These are phyloP conservation scores for Bradynema listronoti DNA, from an alignment of 1,140 invertebrate species.

Conservation along the genomic window DNA sequence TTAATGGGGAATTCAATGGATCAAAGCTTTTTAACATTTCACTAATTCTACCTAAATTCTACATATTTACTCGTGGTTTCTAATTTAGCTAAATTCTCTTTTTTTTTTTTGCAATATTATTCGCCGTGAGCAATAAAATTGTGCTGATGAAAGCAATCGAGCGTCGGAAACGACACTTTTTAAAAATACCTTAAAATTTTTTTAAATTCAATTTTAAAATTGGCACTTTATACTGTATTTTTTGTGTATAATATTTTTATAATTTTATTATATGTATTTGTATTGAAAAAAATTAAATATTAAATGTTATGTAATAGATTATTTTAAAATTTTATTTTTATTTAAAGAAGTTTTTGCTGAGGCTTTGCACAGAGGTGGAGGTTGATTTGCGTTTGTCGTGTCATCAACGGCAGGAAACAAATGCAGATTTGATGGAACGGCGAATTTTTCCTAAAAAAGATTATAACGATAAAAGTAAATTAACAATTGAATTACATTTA, in stretches of 20 bases:
- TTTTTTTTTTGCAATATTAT: too few species aligned
- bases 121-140: background rate
- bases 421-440: slow-evolving; percentile 15
- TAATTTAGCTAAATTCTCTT: too few species aligned
- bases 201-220: background rate
- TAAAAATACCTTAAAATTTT: background rate
- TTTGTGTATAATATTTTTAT: background rate
- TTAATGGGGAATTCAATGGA: too few species aligned
- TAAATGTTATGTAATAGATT: slow-evolving; percentile 1
- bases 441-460: slow-evolving; percentile 7
- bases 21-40: too few species aligned
- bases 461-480: slow-evolving; percentile 5
- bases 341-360: slow-evolving; percentile 29
- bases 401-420: slow-evolving; percentile 30
- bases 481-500: slow-evolving; percentile 3
- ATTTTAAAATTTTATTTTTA: slow-evolving; percentile 3
- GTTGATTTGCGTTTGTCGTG: slow-evolving; percentile 46
- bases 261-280: background rate
- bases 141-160: background rate
- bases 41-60: too few species aligned
- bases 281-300: background rate
- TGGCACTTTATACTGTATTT: background rate
- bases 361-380: slow-evolving; percentile 42
- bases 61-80: too few species aligned
- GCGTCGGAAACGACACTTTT: background rate